A percentile compares a stretch with the other conserved stretches of the same genome.
These are phyloP conservation scores for Rhynchophorus ferrugineus DNA, from an alignment of 1,140 invertebrate genomes.

Conservation along the genomic window DNA sequence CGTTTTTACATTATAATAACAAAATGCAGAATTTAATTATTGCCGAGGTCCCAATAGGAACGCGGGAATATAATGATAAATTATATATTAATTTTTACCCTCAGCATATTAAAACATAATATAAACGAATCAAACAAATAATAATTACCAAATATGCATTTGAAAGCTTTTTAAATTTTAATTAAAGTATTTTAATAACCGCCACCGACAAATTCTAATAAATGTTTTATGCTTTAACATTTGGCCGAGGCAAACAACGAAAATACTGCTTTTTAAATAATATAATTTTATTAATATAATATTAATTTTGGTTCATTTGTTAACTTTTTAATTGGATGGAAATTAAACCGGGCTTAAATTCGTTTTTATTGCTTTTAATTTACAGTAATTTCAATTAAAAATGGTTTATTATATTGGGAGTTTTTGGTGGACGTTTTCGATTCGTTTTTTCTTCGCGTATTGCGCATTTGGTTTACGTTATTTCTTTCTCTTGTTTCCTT, in stretches of 20 bases:
- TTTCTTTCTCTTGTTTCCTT: too few relatives aligned
- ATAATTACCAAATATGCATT: neutral
- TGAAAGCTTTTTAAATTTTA: neutral
- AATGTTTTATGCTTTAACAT: neutral
- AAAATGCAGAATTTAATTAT: conserved; percentile 6
- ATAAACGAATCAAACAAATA: conserved; percentile 4
- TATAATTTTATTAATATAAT: neutral
- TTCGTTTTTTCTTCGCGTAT: too few relatives aligned
- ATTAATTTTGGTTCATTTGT: neutral
- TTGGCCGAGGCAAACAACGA: neutral
- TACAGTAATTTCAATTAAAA: neutral
- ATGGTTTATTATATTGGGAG: neutral
- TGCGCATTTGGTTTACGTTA: too few relatives aligned
- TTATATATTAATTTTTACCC: conserved; percentile 2
- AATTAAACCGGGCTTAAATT: neutral
- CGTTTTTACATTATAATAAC: conserved; percentile 5
- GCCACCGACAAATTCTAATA: neutral
- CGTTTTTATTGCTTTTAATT: neutral
- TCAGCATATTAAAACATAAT: neutral
- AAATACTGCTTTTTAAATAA: neutral
- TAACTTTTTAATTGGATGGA: neutral
- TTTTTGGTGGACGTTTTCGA: too few relatives aligned
- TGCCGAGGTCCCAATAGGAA: neutral
- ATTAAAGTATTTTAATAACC: neutral
- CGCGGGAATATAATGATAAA: neutral